Conservation (phyloP, 2,797 vertebrate species). For the Schizopygopsis pylzovi region DNA sequence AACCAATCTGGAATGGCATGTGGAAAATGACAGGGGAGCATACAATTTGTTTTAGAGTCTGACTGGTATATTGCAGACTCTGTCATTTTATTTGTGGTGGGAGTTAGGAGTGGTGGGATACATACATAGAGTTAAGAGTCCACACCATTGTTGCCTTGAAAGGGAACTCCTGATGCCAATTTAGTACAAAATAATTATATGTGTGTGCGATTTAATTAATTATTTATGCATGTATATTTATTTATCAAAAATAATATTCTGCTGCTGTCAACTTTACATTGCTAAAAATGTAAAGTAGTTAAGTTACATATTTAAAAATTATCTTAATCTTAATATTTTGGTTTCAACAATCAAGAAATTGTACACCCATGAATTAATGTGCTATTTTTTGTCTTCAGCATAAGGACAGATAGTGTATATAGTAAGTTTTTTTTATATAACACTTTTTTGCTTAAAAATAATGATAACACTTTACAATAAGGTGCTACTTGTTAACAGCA, state of each 20-base stretch:
- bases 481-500: too few relatives aligned
- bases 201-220: not conserved
- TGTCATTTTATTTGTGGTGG: too few relatives aligned
- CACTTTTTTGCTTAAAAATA: not conserved
- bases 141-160: not conserved
- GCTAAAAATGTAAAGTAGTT: not conserved
- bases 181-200: not conserved
- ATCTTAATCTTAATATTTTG: not conserved
- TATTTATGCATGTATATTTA: not conserved
- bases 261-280: not conserved
- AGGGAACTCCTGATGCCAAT: not conserved
- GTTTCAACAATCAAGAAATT: not conserved
- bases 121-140: not conserved
- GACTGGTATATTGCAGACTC: not conserved
- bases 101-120: not conserved
- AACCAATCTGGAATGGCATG: not conserved
- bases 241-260: not conserved
- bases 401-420: not conserved
- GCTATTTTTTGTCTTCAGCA: not conserved
- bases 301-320: not conserved
- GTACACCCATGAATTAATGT: not conserved
- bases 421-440: not conserved
- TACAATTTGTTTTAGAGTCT: not conserved
- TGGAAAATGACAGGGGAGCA: not conserved
- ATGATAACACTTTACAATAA: too few relatives aligned